A percentile compares a stretch with the other conserved stretches of the same genome.
Evolutionary conservation across 2,113 vertebrate species (phyloP).

Genomic region (Petrocephalus microphthalmus): DNA sequence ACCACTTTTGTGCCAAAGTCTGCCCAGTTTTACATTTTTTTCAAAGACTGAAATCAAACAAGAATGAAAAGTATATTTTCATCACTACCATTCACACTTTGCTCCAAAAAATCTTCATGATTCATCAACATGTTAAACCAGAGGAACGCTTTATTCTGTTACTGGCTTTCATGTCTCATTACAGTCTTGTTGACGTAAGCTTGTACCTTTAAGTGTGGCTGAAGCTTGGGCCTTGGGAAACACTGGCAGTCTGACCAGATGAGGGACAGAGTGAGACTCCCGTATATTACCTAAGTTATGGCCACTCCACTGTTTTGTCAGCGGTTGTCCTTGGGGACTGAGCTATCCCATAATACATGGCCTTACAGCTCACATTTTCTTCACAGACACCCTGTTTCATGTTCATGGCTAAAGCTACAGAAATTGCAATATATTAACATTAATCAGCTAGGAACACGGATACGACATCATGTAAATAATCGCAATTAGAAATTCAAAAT

Average conservation of each 20-base stretch:
- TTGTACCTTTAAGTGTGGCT: conserved; percentile 39
- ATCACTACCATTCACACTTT: neutral
- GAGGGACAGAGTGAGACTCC: conserved; percentile 47
- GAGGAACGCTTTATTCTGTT: neutral
- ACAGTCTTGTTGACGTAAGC: conserved; percentile 4
- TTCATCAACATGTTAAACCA: neutral
- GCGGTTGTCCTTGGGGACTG: neutral
- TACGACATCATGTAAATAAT: neutral
- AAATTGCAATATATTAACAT: conserved; percentile 4
- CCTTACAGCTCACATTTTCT: neutral
- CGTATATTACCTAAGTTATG: conserved; percentile 40
- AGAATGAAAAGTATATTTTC: neutral
- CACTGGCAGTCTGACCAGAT: conserved; percentile 19
- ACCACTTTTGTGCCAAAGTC: neutral
- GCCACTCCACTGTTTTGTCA: conserved; percentile 38
- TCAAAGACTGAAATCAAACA: neutral
- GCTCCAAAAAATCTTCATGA: neutral
- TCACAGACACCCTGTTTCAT: neutral
- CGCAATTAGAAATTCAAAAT: neutral
- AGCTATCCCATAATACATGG: neutral
- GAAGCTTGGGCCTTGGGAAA: conserved; percentile 34
- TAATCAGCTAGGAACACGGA: neutral
- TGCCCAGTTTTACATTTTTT: neutral
- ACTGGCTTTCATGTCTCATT: conserved; percentile 14
- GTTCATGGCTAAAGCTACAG: neutral